A percentile compares a stretch with the other conserved stretches of the same genome.
These are phyloP conservation scores for Drosophila greeni DNA, from an alignment of 2,888 invertebrate species.

Conservation along the genomic window DNA sequence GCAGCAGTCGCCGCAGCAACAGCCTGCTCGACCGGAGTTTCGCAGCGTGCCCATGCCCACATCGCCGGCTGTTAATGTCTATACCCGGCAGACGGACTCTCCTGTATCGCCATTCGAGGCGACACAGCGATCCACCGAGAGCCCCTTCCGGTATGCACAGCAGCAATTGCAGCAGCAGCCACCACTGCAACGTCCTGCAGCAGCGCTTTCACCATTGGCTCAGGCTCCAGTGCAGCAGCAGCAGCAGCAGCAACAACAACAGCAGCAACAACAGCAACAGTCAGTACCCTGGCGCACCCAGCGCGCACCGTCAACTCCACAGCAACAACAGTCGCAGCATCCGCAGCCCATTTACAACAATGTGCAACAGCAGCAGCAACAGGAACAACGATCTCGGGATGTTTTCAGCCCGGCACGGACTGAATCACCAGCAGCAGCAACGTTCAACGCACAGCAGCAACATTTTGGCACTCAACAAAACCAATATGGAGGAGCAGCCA, in stretches of 20 bases:
- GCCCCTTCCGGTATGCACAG: conserved; percentile 48
- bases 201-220: conserved; percentile 59
- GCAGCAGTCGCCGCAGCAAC: conserved; percentile 16
- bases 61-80: conserved; percentile 69
- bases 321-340: conserved; percentile 58
- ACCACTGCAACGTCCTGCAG: conserved; percentile 48
- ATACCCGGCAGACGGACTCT: conserved; percentile 72
- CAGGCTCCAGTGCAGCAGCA: conserved; percentile 56
- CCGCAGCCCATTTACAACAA: conserved; percentile 74
- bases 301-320: conserved; percentile 61
- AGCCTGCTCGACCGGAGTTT: conserved; percentile 60
- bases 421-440: conserved; percentile 59
- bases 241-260: conserved; percentile 55
- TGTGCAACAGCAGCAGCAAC: conserved; percentile 66
- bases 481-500: conserved; percentile 65
- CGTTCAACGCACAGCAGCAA: conserved; percentile 68
- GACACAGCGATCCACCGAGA: conserved; percentile 62
- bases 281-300: conserved; percentile 76
- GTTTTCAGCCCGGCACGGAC: conserved; percentile 66
- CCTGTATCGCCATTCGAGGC: conserved; percentile 66
- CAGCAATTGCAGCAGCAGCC: conserved; percentile 50
- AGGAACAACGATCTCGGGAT: conserved; percentile 69
- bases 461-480: conserved; percentile 61
- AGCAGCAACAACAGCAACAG: conserved; percentile 55
- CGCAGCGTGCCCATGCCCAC: conserved; percentile 75